These are phyloP conservation scores for Cricetomys ansorgei DNA, from an alignment of 2,113 vertebrate species.

Conservation along the genomic window DNA sequence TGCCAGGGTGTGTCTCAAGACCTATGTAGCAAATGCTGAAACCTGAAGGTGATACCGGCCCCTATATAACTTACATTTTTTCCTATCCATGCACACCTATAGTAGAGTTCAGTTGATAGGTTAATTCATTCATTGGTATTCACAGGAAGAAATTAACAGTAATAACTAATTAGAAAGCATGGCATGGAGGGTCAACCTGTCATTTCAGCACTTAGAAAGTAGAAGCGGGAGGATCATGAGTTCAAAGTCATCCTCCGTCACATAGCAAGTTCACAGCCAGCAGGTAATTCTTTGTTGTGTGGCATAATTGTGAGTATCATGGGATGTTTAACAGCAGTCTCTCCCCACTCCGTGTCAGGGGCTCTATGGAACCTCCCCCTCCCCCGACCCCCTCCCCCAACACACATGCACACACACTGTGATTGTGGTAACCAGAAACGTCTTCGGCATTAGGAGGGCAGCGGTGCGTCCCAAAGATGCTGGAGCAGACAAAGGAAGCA, in stretches of 20 bases:
- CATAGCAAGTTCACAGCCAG: neutral
- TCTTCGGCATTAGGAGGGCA: neutral
- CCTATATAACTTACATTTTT: neutral
- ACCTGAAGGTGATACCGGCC: neutral
- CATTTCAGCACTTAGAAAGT: neutral
- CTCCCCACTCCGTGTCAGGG: neutral
- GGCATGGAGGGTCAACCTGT: neutral
- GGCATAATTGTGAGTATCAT: neutral
- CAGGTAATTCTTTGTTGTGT: neutral
- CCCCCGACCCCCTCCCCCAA: rapidly evolving
- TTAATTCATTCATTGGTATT: neutral
- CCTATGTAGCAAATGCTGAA: neutral
- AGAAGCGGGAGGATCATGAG: neutral
- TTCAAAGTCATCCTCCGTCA: neutral
- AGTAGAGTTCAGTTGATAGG: neutral
- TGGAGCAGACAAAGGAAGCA: neutral
- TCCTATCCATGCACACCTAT: neutral
- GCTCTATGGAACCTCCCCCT: too few species aligned
- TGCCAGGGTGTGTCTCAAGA: neutral
- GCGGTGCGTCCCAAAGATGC: neutral
- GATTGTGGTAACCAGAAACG: neutral
- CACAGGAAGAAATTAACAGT: neutral
- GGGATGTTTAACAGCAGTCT: neutral
- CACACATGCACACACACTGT: too few species aligned
- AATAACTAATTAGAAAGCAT: neutral